Evolutionary conservation across 2,888 invertebrate species (phyloP).

Genomic region (Habrosyne pyritoides): DNA sequence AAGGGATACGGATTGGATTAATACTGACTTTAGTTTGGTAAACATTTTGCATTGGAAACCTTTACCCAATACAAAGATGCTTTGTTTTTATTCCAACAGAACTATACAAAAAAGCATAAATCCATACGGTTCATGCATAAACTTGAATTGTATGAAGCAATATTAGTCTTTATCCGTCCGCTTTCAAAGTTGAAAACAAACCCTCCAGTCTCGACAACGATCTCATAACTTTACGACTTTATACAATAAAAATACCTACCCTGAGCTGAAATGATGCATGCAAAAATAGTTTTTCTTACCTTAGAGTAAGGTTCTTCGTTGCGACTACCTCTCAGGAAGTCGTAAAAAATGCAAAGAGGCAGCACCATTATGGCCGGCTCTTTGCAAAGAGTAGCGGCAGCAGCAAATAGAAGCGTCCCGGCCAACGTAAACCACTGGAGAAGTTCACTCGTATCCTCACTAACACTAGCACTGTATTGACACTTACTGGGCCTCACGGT

Average conservation of each 20-base stretch:
- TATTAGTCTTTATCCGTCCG: slow-evolving; percentile 40
- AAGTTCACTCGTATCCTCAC: slow-evolving; percentile 73
- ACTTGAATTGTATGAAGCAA: slow-evolving; percentile 20
- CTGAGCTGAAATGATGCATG: slow-evolving; percentile 10
- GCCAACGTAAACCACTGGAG: slow-evolving; percentile 84
- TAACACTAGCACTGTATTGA: slow-evolving; percentile 70
- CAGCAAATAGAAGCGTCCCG: slow-evolving; percentile 85
- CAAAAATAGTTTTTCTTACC: slow-evolving; percentile 66
- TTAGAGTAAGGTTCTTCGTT: slow-evolving; percentile 80
- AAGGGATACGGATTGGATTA: slow-evolving; percentile 62
- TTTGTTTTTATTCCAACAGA: not conserved
- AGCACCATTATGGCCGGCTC: slow-evolving; percentile 97
- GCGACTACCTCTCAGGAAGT: slow-evolving; percentile 86
- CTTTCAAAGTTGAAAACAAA: slow-evolving; percentile 43
- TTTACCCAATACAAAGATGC: not conserved
- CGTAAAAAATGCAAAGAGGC: slow-evolving; percentile 94
- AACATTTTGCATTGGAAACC: slow-evolving; percentile 38
- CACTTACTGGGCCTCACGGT: slow-evolving; percentile 65
- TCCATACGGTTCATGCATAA: slow-evolving; percentile 10
- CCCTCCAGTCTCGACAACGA: slow-evolving; percentile 48
- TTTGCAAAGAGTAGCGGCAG: slow-evolving; percentile 95
- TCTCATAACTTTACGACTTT: slow-evolving; percentile 50
- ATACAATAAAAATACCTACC: slow-evolving; percentile 34
- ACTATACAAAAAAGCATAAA: slow-evolving; percentile 16
- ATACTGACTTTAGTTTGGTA: slow-evolving; percentile 46